Percentiles rank a stretch among this genome's conserved stretches.
Evolutionary conservation across 2,888 invertebrate species (phyloP).

Genomic region (Dolichomitus sp.): DNA sequence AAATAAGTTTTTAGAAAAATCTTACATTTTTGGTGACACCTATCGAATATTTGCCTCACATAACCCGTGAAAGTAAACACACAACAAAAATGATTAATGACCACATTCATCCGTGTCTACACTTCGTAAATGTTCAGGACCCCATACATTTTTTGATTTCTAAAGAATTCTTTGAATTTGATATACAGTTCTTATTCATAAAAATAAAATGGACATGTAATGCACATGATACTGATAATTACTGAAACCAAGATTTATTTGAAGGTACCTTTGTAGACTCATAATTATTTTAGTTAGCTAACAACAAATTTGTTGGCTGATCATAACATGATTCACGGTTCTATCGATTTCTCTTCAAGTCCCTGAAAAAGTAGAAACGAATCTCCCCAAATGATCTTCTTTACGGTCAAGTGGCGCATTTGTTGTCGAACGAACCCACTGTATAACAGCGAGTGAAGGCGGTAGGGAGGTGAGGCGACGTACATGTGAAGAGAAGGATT

Average conservation of each 20-base stretch:
- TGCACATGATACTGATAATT: no score
- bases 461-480: background rate
- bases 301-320: conserved; percentile 3
- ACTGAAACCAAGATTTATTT: background rate
- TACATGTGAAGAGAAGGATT: conserved; percentile 32
- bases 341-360: background rate
- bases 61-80: no score
- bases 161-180: no score
- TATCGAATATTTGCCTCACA: background rate
- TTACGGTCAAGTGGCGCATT: conserved; percentile 30
- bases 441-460: background rate
- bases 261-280: background rate
- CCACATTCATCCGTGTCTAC: no score
- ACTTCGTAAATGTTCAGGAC: no score
- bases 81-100: no score
- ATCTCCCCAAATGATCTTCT: conserved; percentile 20
- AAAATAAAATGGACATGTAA: no score
- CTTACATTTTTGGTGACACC: background rate
- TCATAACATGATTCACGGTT: background rate
- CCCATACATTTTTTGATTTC: no score
- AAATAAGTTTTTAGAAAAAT: no score
- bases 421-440: conserved; percentile 13
- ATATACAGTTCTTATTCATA: no score
- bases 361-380: conserved; percentile 3
- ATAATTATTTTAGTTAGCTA: background rate